Conservation (phyloP, 2,888 invertebrate genomes). For the Polia nebulosa region DNA sequence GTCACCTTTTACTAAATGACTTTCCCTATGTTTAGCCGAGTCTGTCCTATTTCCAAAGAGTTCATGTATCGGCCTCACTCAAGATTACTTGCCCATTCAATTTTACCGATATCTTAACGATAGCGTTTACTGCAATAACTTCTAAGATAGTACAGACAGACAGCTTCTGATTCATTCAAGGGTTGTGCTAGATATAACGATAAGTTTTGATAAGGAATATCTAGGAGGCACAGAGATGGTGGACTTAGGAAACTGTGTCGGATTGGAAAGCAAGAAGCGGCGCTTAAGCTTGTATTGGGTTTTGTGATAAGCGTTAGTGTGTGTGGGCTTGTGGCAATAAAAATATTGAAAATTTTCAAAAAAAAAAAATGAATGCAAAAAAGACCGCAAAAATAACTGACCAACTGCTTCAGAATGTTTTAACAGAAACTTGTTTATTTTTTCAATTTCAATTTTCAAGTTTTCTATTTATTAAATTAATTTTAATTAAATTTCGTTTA, state of each 20-base stretch:
- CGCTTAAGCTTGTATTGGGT: background rate
- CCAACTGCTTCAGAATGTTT: too few relatives aligned
- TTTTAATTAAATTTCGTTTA: too few relatives aligned
- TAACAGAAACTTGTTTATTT: too few relatives aligned
- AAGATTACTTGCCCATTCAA: conserved; percentile 22
- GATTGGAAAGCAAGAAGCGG: conserved; percentile 31
- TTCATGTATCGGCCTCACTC: conserved; percentile 3
- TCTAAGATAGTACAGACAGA: conserved; percentile 38
- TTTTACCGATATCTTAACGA: conserved; percentile 48
- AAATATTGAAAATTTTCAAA: too few relatives aligned
- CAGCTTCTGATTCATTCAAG: conserved; percentile 43
- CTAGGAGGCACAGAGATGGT: background rate
- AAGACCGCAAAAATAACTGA: too few relatives aligned
- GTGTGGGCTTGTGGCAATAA: too few relatives aligned
- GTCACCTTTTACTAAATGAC: too few relatives aligned
- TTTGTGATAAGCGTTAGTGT: too few relatives aligned
- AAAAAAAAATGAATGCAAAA: too few relatives aligned
- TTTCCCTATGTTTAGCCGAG: too few relatives aligned
- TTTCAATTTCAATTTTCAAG: too few relatives aligned
- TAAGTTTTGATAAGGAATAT: conserved; percentile 39
- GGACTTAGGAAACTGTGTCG: conserved; percentile 12
- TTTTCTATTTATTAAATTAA: too few relatives aligned
- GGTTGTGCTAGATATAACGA: conserved; percentile 23
- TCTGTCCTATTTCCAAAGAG: background rate
- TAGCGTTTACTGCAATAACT: conserved; percentile 47